Evolutionary conservation across 2,113 vertebrate species (phyloP), one percentile per base, ranked within the genome.

Genomic region (Podarcis raffonei): DNA sequence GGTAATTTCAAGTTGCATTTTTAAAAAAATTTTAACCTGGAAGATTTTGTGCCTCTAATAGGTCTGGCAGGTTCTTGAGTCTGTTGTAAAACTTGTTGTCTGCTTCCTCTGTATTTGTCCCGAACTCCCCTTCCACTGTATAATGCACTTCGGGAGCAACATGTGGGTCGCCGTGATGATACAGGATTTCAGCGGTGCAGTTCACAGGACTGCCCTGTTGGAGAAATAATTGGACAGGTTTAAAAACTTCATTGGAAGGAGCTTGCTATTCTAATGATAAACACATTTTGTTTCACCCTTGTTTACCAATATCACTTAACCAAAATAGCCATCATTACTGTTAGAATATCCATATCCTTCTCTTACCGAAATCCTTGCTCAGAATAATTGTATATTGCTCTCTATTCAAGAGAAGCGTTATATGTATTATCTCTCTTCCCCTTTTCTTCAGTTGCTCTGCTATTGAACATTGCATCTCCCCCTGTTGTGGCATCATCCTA

Each of bases 131-230:
- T 37, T 97, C 95, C 83, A 97, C 94, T 1, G 94, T 95, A 20
- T 96, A 96, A 62, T 96, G 95, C 80, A 99, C 98, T 57, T 97
- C 95, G 12, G 98, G 97, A 23, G 96, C 90, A 6, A 8, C 6
- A 11, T 85, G 89, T 65, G 72, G 83, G 81, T 95, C 96, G 65
- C 66, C 89, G 22, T 88, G 88, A 6, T 94, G 95, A 68, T 98
- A 99, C 2, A 98, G 93, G 76, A 99, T 96, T 87, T 98, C 98
- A 18, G 98, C 98, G 16, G 96, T 97, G 94, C 98, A 98, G 42
- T 23, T 95, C 76, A 95, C 92, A 27, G 88, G 86, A 1, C 85
- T 90, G 90, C 89, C 93, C 97, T 97, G 91, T 85, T 48, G 32
- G 72, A 91, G 85, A 95, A 90, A 87, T 81, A 92, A 85, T 66